Evolutionary conservation across 1,140 invertebrate genomes (phyloP).

Genomic region (Parapsyche elsis): DNA sequence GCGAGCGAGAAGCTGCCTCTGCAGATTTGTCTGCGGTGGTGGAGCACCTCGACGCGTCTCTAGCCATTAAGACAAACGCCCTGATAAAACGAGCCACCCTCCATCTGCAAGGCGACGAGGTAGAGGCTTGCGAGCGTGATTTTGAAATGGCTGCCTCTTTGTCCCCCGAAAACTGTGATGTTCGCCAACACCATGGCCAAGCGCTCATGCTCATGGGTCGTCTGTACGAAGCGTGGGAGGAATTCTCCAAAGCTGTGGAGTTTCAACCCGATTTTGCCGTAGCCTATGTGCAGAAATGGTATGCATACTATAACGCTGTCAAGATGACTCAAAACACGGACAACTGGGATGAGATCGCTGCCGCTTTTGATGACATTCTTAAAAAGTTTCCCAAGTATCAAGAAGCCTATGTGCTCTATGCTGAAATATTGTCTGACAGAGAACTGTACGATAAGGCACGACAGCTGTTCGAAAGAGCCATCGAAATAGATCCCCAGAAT

Average conservation of each 20-base stretch:
- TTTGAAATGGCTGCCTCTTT: slow-evolving; percentile 81
- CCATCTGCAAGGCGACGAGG: slow-evolving; percentile 81
- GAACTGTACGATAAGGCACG: slow-evolving; percentile 86
- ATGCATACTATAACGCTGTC: slow-evolving; percentile 82
- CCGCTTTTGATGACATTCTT: slow-evolving; percentile 79
- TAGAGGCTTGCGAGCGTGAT: slow-evolving; percentile 79
- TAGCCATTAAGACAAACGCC: slow-evolving; percentile 82
- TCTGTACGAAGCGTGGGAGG: slow-evolving; percentile 79
- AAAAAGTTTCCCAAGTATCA: slow-evolving; percentile 84
- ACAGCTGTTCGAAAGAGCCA: slow-evolving; percentile 81
- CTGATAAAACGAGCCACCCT: slow-evolving; percentile 90
- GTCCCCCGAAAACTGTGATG: slow-evolving; percentile 83
- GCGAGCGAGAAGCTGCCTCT: slow-evolving; percentile 76
- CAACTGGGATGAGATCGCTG: slow-evolving; percentile 68
- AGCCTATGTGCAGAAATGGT: slow-evolving; percentile 88
- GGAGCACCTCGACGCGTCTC: slow-evolving; percentile 67
- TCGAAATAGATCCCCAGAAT: slow-evolving; percentile 86
- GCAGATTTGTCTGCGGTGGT: slow-evolving; percentile 77
- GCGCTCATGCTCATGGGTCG: slow-evolving; percentile 85
- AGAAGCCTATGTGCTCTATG: slow-evolving; percentile 86
- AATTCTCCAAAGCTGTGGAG: slow-evolving; percentile 86
- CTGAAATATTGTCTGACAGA: slow-evolving; percentile 85
- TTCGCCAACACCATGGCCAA: slow-evolving; percentile 81
- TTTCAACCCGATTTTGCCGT: slow-evolving; percentile 86
- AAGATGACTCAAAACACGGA: slow-evolving; percentile 70